Percentiles rank a stretch among this genome's conserved stretches.
These are phyloP conservation scores for Creontiades dilutus DNA, from an alignment of 2,888 invertebrate genomes.

Conservation along the genomic window DNA sequence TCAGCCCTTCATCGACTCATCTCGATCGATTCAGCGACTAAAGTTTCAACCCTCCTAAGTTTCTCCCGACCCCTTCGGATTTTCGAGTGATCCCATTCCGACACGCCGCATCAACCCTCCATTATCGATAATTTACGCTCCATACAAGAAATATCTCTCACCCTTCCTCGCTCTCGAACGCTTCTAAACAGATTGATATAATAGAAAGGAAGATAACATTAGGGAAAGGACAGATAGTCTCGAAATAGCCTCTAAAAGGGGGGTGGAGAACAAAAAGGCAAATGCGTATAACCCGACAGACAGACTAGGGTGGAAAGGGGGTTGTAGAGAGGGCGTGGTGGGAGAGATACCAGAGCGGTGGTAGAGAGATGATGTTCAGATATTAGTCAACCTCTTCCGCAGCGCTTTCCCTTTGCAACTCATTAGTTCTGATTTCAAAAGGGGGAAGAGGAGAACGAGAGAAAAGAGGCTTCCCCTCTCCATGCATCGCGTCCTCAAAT, in stretches of 20 bases:
- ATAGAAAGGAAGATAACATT: slow-evolving; percentile 63
- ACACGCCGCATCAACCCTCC: slow-evolving; percentile 63
- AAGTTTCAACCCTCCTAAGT: not conserved
- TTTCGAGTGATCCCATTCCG: slow-evolving; percentile 41
- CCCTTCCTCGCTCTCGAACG: not conserved
- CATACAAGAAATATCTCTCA: slow-evolving; percentile 45
- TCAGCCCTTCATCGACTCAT: not conserved
- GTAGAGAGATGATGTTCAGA: slow-evolving; percentile 61
- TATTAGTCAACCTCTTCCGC: slow-evolving; percentile 70
- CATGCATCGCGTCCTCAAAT: slow-evolving; percentile 46
- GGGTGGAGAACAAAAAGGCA: slow-evolving; percentile 33
- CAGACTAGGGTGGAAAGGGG: slow-evolving; percentile 24
- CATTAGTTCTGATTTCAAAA: slow-evolving; percentile 69
- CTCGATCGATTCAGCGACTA: slow-evolving; percentile 11
- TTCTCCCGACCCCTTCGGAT: not conserved
- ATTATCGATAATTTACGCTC: slow-evolving; percentile 67
- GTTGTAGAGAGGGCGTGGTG: not conserved
- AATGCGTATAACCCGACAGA: slow-evolving; percentile 24
- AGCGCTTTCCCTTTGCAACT: slow-evolving; percentile 60
- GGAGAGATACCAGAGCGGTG: not conserved
- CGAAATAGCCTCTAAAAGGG: not conserved
- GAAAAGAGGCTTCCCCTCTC: slow-evolving; percentile 21
- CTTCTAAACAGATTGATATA: slow-evolving; percentile 64
- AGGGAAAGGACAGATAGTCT: not conserved
- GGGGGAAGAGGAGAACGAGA: not conserved